Conservation (phyloP, 2,113 vertebrate species). For the Onychostruthus taczanowskii region DNA sequence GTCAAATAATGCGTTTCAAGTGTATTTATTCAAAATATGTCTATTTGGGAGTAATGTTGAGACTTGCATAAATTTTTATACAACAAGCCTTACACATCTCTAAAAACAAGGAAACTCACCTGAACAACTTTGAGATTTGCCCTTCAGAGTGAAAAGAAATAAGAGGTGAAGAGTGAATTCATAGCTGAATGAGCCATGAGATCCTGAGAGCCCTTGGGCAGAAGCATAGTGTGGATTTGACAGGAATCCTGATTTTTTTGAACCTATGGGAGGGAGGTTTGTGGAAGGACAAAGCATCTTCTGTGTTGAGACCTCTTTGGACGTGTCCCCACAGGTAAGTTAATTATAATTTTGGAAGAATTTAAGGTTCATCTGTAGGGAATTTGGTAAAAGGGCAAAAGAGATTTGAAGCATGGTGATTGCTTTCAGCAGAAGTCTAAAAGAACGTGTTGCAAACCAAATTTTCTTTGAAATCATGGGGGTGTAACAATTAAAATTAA, state of each 20-base stretch:
- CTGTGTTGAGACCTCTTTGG: neutral
- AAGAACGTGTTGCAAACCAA: neutral
- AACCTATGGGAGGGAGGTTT: rapidly evolving
- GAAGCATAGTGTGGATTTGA: neutral
- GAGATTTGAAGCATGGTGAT: neutral
- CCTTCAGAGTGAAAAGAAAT: neutral
- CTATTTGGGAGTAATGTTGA: neutral
- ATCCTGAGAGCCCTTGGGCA: neutral
- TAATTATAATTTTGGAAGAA: neutral
- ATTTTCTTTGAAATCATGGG: neutral
- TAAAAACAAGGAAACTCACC: neutral
- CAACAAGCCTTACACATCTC: neutral
- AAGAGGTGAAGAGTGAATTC: neutral
- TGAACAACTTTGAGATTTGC: neutral
- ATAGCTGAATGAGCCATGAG: neutral
- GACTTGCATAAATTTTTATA: neutral
- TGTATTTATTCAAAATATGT: neutral
- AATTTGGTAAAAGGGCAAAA: neutral
- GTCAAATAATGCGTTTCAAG: neutral
- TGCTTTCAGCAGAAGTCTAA: neutral
- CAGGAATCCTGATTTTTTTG: neutral
- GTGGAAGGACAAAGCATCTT: neutral
- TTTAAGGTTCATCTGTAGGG: neutral
- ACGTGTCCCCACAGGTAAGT: neutral
- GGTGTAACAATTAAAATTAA: neutral